Percentiles rank a stretch among this genome's conserved stretches.
Evolutionary conservation across 2,797 vertebrate species (phyloP).

Genomic region (Todus mexicanus): DNA sequence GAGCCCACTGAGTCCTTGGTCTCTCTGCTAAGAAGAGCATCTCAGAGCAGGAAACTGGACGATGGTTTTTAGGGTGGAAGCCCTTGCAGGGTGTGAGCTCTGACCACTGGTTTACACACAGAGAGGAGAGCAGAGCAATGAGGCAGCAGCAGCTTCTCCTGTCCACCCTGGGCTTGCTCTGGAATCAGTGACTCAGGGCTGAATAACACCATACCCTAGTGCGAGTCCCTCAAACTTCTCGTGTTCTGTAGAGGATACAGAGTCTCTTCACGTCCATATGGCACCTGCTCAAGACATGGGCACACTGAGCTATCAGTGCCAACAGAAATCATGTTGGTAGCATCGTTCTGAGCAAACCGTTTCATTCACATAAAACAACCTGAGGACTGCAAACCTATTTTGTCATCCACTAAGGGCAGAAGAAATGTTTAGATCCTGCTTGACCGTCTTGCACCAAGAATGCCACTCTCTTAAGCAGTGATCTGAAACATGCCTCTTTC

Average conservation of each 20-base stretch:
- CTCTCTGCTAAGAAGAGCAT: background rate
- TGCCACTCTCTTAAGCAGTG: background rate
- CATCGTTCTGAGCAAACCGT: background rate
- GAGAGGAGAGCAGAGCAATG: background rate
- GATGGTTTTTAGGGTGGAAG: background rate
- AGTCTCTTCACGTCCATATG: background rate
- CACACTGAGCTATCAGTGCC: background rate
- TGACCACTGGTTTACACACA: background rate
- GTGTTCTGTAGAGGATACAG: background rate
- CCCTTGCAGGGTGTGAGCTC: background rate
- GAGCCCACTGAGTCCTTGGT: background rate
- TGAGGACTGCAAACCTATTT: background rate
- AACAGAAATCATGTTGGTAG: background rate
- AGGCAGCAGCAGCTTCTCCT: background rate
- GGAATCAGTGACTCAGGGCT: background rate
- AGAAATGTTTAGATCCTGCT: background rate
- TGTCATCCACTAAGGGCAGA: background rate
- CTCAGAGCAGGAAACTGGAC: background rate
- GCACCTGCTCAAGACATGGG: background rate
- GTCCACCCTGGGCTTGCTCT: background rate
- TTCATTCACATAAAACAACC: background rate
- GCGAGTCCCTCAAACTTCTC: background rate
- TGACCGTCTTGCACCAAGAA: background rate
- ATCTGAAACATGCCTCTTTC: background rate
- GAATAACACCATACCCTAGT: background rate